A percentile compares a stretch with the other conserved stretches of the same genome.
phyloP scores from a whole-genome alignment of 2,113 vertebrate species.

The Gasterosteus aculeatus region DNA sequence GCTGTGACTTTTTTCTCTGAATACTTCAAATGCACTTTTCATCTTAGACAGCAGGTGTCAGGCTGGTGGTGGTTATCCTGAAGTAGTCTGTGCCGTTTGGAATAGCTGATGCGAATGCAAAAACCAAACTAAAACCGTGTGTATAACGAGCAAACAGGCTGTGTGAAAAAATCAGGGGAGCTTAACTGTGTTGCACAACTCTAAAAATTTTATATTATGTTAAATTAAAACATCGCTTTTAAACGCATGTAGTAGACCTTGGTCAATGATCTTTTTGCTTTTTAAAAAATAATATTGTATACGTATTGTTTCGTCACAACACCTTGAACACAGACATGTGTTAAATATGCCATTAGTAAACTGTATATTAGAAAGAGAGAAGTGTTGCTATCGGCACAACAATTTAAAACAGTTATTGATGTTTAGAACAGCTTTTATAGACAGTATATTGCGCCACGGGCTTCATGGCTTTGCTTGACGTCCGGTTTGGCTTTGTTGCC shows the following conservation, averaged over 20 bases:
- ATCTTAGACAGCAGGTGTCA: conserved; percentile 84
- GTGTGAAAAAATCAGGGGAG: neutral
- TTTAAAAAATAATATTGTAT: neutral
- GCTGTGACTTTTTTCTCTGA: conserved; percentile 1
- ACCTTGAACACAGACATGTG: neutral
- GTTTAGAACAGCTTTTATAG: conserved; percentile 3
- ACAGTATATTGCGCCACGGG: too few relatives aligned
- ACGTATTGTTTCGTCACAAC: neutral
- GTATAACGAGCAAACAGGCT: neutral
- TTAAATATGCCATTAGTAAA: neutral
- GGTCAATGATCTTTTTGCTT: neutral
- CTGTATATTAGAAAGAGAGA: neutral
- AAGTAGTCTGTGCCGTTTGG: neutral
- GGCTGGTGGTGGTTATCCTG: neutral
- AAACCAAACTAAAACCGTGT: neutral
- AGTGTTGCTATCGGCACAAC: neutral
- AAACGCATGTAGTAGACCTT: neutral
- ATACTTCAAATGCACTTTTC: conserved; percentile 78
- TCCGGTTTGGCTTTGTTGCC: conserved; percentile 25
- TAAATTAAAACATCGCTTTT: neutral
- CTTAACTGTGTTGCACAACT: neutral
- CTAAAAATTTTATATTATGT: neutral
- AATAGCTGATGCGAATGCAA: neutral
- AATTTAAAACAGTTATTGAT: neutral
- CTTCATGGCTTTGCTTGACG: conserved; percentile 4